These are phyloP conservation scores for Psittacula derbiana DNA, from an alignment of 2,797 vertebrate species.

Conservation along the genomic window DNA sequence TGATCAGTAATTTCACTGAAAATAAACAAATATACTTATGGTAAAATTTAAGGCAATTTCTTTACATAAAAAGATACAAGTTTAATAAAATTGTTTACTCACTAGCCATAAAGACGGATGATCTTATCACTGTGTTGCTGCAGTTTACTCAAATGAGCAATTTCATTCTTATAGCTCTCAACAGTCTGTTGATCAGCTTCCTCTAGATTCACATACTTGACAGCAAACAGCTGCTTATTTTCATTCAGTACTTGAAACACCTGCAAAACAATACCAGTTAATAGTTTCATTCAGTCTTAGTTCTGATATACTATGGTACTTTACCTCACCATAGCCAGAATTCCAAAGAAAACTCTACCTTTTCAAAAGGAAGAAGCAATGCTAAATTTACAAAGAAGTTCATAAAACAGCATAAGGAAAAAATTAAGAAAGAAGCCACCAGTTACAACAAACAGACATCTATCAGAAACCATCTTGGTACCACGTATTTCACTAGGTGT, in stretches of 20 bases:
- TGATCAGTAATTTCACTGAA: constrained; percentile 90
- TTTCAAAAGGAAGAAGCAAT: not conserved
- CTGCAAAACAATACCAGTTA: constrained; percentile 65
- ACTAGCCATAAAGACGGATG: constrained; percentile 95
- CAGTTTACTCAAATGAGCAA: constrained; percentile 90
- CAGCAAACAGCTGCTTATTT: constrained; percentile 90
- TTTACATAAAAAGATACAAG: not conserved
- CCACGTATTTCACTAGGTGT: not conserved
- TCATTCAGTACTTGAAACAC: constrained; percentile 95
- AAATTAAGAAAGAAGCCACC: not conserved
- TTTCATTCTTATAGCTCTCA: constrained; percentile 97
- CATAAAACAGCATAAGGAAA: not conserved
- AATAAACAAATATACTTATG: not conserved
- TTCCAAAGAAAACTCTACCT: not conserved
- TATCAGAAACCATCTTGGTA: not conserved
- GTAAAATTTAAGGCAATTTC: not conserved
- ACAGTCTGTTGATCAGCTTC: constrained; percentile 90
- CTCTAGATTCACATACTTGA: constrained; percentile 92
- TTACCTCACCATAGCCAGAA: not conserved
- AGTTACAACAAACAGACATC: not conserved
- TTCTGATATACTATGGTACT: not conserved
- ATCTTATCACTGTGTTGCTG: constrained; percentile 96
- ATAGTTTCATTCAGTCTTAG: not conserved
- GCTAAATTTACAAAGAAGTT: not conserved
- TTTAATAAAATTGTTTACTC: constrained; percentile 60